Base-by-base conservation (phyloP, 2,888 invertebrate species). In the Amaurobius ferox region DNA sequence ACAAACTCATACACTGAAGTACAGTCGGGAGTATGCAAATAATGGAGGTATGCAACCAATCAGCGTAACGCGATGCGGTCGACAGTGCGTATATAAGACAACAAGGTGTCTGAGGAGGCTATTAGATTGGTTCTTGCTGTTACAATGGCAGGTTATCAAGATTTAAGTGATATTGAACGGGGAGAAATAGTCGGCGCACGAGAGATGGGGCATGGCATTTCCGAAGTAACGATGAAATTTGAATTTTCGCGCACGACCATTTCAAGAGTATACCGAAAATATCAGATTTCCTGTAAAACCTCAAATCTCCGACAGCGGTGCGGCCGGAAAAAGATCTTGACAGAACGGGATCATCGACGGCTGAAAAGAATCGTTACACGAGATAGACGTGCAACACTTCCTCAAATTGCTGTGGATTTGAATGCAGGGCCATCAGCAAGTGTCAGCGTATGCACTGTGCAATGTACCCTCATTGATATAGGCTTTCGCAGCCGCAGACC, bases 361-460 rank as follows among this genome's bases (percentile, higher is more conserved):
- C 30, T 55, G 29, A 32, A 30, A 0, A 0, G 48, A 30, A 29
- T 72, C 55, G 19, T 55, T 32, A 11, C 2, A 19, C 28, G 26
- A n/a, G 5, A 6, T 19, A 3, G 23, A 23, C 19, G 23, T 23
- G 55, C 26, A 72, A 55, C 72, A 55, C 30, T 29, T 32, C n/a
- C 48, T 55, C 19, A 48, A 55, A 48, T 72, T 72, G 23, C 48
- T 30, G 39, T n/a, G 55, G 30, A 55, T 19, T 19, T 55, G 30
- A 72, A 72, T 32, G 26, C 11, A 29, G 72, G 3, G 13, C 29
- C 40, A 72, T n/a, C 30, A 30, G 72, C 30, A 72, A 19, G 55
- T n/a, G 11, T 48, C 72, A 48, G 30, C 32, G 55, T 32, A 48
- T n/a, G 72, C 19, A 72, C 72, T 35, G 16, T 48, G 72, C 48